Base-by-base conservation (phyloP, 2,888 invertebrate genomes). In the Oxycera nigricornis region DNA sequence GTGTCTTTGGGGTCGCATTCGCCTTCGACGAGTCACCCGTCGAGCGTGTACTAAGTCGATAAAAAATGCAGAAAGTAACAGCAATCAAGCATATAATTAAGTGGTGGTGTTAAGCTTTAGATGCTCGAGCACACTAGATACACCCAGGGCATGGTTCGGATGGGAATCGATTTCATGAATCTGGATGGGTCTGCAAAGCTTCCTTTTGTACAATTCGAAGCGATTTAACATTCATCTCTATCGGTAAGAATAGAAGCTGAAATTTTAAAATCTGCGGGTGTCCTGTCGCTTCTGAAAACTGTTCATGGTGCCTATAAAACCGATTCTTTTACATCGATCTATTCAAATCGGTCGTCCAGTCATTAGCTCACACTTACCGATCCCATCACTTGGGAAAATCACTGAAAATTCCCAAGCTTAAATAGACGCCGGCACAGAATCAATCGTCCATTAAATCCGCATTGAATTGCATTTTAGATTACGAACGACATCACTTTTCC, bases 351-450 rank as follows among this genome's bases (percentile, higher is more conserved):
- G 3, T 7, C 2, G 17, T 41, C n/a, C 65, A 65, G 11, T 41
- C 65, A 65, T 65, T 4, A 22, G 11, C 22, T 14, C 26, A 30
- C 17, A 28, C 30, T n/a, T 1, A 14, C 11, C 6, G 7, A 41
- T 7, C 31, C 55, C 70, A 70, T 52, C 52, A 52, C 31, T 35
- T 70, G 70, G 70, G 70, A 55, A 70, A 70, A 70, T 55, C 52
- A 70, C 70, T 70, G 70, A 70, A 70, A 52, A 70, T 70, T 70
- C 70, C 70, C 70, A 70, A 70, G 70, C 70, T 52, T 30, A 70
- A 35, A 52, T 52, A 17, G 41, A 65, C 65, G 52, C 52, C 28
- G 28, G 35, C 70, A 55, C 30, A 7, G 52, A 70, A 52, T 70
- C 52, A 70, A 70, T 68, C 46, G 70, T 52, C 70, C 70, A 52